Conservation (phyloP, 2,113 vertebrate species). For the Hydropotes inermis region DNA sequence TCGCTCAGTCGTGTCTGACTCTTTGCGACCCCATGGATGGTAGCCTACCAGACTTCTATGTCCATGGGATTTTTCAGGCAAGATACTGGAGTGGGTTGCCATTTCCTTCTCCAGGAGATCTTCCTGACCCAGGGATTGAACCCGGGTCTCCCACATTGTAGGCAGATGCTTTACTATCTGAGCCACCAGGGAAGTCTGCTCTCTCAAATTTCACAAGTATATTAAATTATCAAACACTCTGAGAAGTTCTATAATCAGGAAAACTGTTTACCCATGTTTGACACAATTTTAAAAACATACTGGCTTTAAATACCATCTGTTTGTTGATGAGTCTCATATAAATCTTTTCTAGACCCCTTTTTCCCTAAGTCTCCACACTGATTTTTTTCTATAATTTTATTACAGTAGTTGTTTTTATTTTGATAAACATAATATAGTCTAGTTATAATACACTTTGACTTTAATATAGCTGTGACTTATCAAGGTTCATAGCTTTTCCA, state of each 20-base stretch:
- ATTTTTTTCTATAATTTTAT: neutral
- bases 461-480: neutral
- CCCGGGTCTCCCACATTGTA: too few species aligned
- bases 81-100: too few species aligned
- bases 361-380: neutral
- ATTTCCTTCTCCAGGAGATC: too few species aligned
- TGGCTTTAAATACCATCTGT: neutral
- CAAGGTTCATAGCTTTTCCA: neutral
- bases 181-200: neutral
- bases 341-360: neutral
- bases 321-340: neutral
- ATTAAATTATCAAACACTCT: neutral
- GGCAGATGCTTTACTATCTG: too few species aligned
- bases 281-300: neutral
- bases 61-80: too few species aligned
- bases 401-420: neutral
- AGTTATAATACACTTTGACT: neutral
- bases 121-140: too few species aligned
- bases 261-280: neutral
- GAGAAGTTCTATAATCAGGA: neutral
- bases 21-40: too few species aligned
- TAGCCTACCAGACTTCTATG: too few species aligned
- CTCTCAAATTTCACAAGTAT: neutral
- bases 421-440: neutral
- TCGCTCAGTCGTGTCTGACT: too few species aligned